Percentiles rank a stretch among this genome's conserved stretches.
Evolutionary conservation across 2,113 vertebrate species (phyloP).

Genomic region (Nerophis ophidion): DNA sequence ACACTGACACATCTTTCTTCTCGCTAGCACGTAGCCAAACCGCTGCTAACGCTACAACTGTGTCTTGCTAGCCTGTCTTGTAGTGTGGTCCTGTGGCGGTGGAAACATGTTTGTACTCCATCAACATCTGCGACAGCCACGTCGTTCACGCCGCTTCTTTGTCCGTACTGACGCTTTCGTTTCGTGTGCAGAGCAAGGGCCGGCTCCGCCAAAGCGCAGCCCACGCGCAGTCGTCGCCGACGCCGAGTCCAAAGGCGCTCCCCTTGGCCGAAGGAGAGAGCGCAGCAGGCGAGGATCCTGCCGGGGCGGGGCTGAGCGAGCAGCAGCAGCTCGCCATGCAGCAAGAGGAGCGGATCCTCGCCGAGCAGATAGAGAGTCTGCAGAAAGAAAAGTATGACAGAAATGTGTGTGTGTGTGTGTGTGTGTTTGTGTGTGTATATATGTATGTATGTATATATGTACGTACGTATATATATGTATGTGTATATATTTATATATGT

Average conservation of each 20-base stretch:
- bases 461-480: too few species aligned
- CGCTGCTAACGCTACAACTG: slow-evolving; percentile 51
- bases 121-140: not conserved
- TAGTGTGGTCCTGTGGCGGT: not conserved
- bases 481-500: too few species aligned
- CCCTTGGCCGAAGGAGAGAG: slow-evolving; percentile 69
- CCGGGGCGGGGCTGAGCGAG: slow-evolving; percentile 74
- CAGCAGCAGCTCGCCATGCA: slow-evolving; percentile 88
- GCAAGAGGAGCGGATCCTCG: slow-evolving; percentile 86
- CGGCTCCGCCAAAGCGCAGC: slow-evolving; percentile 65
- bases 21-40: slow-evolving; percentile 38
- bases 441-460: too few species aligned
- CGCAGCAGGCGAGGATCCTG: slow-evolving; percentile 55
- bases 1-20: slow-evolving; percentile 47
- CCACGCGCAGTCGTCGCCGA: slow-evolving; percentile 68
- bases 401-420: too few species aligned
- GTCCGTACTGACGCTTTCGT: too few species aligned
- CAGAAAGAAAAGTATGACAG: slow-evolving; percentile 89
- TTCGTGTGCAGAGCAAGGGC: slow-evolving; percentile 74
- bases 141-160: not conserved
- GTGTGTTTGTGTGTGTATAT: too few species aligned
- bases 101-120: slow-evolving; percentile 19
- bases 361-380: slow-evolving; percentile 87
- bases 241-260: slow-evolving; percentile 65
- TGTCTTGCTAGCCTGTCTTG: not conserved